Base-by-base conservation (phyloP, 1,140 invertebrate species). In the Daktulosphaira vitifoliae region DNA sequence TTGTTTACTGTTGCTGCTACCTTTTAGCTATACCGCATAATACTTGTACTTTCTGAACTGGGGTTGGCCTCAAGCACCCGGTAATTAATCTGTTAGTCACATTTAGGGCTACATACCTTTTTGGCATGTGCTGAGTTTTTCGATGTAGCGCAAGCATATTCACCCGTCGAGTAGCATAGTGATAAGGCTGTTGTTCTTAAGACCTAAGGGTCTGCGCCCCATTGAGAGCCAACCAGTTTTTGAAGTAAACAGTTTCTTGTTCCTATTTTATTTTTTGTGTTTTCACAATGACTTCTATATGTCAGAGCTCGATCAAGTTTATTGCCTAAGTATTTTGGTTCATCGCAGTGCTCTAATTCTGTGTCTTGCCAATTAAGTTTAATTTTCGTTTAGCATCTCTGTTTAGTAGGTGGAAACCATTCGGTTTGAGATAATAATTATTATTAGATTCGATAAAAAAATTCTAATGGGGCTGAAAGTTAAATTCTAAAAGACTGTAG, bases 351-450 rank as follows among this genome's bases (percentile, higher is more conserved):
- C 20, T 52, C 15, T 22, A 52, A 26, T 52, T 52, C 50, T 50
- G 37, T 22, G 5, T 20, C 48, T 38, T 51, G 26, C 53, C 53
- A 56, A 42, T 29, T 29, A 4, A 64, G 18, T 46, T 76, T 74
- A 76, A 74, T 75, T 77, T 76, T 74, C 76, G 73, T 71, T 72
- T 77, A 76, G 75, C 77, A 78, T 77, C 76, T 76, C 73, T 38
- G 22, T 64, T 64, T 26, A 20, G 25, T 18, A 64, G 25, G 22
- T 64, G 42, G 39, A 64, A 64, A 22, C 23, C 39, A 16, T 64
- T 49, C 15, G 44, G 42, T 33, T 49, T 64, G 25, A 64, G 42
- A 42, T 64, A 8, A 25, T 64, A 48, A 5, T 44, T 15, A 23
- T 29, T 49, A 13, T 49, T n/a, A n/a, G n/a, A n/a, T n/a, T n/a